A percentile compares a stretch with the other conserved stretches of the same genome.
Conservation (phyloP, 2,113 vertebrate genomes). For the Loxodonta africana region DNA sequence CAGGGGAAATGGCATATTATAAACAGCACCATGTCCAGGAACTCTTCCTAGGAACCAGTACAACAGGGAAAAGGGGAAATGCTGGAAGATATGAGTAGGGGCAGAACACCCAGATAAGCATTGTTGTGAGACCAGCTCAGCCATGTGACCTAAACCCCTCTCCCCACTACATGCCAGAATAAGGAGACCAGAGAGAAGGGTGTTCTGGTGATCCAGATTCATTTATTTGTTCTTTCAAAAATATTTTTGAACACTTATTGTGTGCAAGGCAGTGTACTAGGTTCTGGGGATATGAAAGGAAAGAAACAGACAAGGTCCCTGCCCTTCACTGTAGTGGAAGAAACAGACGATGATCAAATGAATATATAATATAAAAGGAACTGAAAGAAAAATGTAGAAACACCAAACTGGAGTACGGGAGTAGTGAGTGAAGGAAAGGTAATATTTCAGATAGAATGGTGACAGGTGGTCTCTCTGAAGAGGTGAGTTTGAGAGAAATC, state of each 20-base stretch:
- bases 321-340: not conserved
- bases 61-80: not conserved
- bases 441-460: not conserved
- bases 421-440: not conserved
- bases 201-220: not conserved
- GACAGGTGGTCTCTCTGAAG: not conserved
- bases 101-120: not conserved
- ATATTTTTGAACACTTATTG: not conserved
- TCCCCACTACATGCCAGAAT: not conserved
- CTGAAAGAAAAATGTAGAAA: not conserved
- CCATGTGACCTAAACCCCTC: not conserved
- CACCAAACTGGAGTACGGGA: not conserved
- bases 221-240: conserved; percentile 1
- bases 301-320: not conserved
- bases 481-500: not conserved
- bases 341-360: not conserved
- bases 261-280: not conserved
- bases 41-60: not conserved
- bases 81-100: not conserved
- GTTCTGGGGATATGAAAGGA: not conserved
- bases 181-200: not conserved
- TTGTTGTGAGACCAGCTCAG: not conserved
- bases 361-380: not conserved
- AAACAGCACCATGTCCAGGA: not conserved
- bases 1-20: not conserved